Conservation (phyloP, 2,113 vertebrate species). For the Platichthys flesus region DNA sequence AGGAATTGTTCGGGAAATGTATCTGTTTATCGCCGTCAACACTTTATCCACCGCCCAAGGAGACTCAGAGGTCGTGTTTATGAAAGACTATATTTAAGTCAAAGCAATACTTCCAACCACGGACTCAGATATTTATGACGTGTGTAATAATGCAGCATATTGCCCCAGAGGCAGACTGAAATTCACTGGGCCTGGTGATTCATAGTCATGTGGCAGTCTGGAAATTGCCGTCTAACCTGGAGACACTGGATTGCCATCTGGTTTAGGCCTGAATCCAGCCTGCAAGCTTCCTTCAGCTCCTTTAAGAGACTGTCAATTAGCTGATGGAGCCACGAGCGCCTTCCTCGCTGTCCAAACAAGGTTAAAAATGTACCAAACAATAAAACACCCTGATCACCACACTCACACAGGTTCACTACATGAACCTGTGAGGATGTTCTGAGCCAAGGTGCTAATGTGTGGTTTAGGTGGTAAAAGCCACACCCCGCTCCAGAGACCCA, state of each 20-base stretch:
- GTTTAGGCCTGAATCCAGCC: conserved; percentile 10
- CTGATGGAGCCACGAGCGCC: not conserved
- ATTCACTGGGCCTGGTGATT: not conserved
- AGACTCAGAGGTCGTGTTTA: conserved; percentile 5
- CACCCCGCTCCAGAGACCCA: conserved; percentile 58
- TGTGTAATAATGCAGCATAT: conserved; percentile 32
- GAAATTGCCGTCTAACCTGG: conserved; percentile 36
- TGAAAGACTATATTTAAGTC: not conserved
- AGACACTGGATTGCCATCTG: conserved; percentile 37
- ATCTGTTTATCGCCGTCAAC: not conserved
- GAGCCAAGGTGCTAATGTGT: not conserved
- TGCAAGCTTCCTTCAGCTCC: not conserved
- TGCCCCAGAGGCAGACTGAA: conserved; percentile 2
- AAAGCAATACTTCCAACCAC: not conserved
- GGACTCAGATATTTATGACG: not conserved
- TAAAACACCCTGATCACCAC: not conserved
- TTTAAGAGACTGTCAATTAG: conserved; percentile 29
- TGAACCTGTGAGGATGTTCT: not conserved
- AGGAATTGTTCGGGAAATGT: too few relatives aligned
- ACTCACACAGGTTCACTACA: not conserved
- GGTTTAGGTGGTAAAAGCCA: conserved; percentile 73
- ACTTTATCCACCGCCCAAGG: conserved; percentile 3
- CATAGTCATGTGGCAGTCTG: conserved; percentile 8
- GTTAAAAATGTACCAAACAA: not conserved
- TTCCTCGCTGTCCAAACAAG: too few relatives aligned